Evolutionary conservation across 2,888 invertebrate species (phyloP).

Genomic region (Chymomyza procnemis): DNA sequence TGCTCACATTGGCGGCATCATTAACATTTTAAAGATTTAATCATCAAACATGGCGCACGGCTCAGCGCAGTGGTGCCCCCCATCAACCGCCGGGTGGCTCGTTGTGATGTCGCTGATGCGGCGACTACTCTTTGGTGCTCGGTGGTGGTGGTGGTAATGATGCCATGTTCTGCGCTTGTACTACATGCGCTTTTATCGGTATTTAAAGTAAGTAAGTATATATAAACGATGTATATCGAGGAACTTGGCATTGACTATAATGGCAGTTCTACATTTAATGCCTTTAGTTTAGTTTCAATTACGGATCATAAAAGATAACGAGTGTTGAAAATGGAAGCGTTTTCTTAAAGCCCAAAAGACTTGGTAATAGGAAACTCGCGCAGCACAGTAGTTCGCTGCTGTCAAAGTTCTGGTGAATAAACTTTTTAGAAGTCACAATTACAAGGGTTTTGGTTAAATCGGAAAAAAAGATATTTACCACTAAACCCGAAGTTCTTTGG

Average conservation of each 20-base stretch:
- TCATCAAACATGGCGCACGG: conserved; percentile 74
- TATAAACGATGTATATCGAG: background rate
- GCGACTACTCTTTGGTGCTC: background rate
- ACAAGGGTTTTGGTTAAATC: background rate
- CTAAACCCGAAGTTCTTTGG: too few relatives aligned
- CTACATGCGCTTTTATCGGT: conserved; percentile 73
- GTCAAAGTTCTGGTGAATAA: conserved; percentile 2
- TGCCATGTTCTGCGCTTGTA: conserved; percentile 68
- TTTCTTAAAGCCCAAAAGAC: conserved; percentile 7
- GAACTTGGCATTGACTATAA: background rate
- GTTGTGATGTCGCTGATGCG: background rate
- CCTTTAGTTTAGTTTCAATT: conserved; percentile 38
- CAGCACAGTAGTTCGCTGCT: conserved; percentile 9
- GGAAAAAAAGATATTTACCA: too few relatives aligned
- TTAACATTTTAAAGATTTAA: conserved; percentile 74
- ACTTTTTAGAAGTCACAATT: conserved; percentile 5
- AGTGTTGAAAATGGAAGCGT: conserved; percentile 14
- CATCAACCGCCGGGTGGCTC: background rate
- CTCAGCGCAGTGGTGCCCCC: background rate
- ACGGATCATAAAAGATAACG: background rate
- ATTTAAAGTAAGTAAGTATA: conserved; percentile 46
- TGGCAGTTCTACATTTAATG: conserved; percentile 21
- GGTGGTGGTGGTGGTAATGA: conserved; percentile 47
- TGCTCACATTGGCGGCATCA: conserved; percentile 62
- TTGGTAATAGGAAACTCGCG: conserved; percentile 14